Evolutionary conservation across 2,113 vertebrate species (phyloP).

Genomic region (Crotalus viridis): DNA sequence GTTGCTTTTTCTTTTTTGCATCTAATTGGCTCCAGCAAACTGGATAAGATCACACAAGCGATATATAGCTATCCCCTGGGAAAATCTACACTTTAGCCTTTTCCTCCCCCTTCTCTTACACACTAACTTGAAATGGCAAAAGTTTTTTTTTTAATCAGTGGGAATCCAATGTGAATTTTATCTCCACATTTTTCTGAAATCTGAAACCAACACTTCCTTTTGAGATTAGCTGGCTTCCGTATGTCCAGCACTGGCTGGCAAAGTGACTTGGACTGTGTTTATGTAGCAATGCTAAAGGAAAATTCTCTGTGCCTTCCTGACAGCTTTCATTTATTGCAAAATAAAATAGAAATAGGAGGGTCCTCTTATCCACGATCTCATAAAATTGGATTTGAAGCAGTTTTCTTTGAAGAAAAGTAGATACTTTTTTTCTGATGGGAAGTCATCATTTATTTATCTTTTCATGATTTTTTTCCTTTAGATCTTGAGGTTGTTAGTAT

Average conservation of each 20-base stretch:
- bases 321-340: neutral
- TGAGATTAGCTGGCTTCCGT: neutral
- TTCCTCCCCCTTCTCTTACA: neutral
- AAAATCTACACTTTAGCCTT: neutral
- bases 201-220: neutral
- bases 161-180: neutral
- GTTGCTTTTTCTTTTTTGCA: neutral
- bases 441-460: neutral
- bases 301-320: neutral
- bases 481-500: neutral
- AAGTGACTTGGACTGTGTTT: neutral
- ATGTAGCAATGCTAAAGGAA: neutral
- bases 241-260: neutral
- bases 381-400: neutral
- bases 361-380: neutral
- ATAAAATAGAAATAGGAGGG: neutral
- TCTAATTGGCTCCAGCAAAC: neutral
- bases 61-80: neutral
- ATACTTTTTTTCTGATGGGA: neutral
- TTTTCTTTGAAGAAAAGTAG: neutral
- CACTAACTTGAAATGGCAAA: neutral
- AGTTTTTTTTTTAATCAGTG: neutral
- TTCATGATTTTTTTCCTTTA: neutral
- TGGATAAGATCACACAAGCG: neutral
- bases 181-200: neutral